These are phyloP conservation scores for Catharus fuscescens DNA, from an alignment of 2,113 vertebrate species.

Conservation along the genomic window DNA sequence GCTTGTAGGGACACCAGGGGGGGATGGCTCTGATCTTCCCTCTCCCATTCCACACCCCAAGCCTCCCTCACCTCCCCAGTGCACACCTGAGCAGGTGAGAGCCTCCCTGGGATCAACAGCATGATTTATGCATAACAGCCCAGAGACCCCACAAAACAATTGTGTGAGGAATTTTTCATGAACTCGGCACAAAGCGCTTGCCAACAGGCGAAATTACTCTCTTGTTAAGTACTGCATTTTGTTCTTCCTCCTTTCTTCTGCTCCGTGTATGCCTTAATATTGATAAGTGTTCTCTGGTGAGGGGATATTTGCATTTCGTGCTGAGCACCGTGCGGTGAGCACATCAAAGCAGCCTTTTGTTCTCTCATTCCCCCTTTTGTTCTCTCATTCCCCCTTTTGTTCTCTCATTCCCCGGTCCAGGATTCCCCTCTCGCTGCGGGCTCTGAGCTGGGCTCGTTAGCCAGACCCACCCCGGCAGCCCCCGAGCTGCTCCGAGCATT, in stretches of 20 bases:
- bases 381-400: conserved; percentile 40
- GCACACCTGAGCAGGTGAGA: conserved; percentile 42
- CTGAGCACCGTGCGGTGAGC: conserved; percentile 6
- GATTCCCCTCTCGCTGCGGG: neutral
- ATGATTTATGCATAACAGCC: conserved; percentile 65
- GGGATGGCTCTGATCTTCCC: neutral
- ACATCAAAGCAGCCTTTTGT: conserved; percentile 69
- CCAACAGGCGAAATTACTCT: conserved; percentile 73
- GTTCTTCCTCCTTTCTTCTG: conserved; percentile 73
- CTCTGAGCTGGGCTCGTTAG: neutral
- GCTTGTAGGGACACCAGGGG: conserved; percentile 10
- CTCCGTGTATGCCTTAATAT: conserved; percentile 71
- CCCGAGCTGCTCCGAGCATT: neutral
- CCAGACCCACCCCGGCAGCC: neutral
- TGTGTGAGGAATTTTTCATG: conserved; percentile 65
- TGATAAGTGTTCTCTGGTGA: conserved; percentile 63
- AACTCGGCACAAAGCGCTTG: conserved; percentile 62
- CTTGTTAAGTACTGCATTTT: conserved; percentile 71
- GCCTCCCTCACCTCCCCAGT: neutral
- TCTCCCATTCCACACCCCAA: conserved; percentile 12
- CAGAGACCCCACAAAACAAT: conserved; percentile 47
- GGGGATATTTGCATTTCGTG: conserved; percentile 70
- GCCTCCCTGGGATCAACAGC: conserved; percentile 53
- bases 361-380: conserved; percentile 43
- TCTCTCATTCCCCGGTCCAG: neutral